phyloP scores from a whole-genome alignment of 2,888 invertebrate genomes.

The Cryptophagus acutangulus region DNA sequence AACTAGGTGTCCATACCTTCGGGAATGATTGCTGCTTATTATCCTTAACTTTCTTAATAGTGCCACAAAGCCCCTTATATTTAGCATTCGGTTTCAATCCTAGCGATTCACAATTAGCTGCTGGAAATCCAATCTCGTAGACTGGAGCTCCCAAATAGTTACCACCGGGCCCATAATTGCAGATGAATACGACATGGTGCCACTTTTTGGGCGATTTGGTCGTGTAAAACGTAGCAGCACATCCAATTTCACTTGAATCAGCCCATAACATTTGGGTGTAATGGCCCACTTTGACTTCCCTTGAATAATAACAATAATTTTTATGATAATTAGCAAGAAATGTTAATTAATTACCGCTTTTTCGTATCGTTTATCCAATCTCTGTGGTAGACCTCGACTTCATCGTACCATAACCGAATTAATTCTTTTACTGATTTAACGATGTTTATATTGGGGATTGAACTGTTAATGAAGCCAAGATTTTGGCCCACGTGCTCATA shows the following conservation, averaged over 20 bases:
- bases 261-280: conserved; percentile 46
- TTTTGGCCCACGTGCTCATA: conserved; percentile 43
- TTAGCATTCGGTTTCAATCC: conserved; percentile 26
- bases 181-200: conserved; percentile 40
- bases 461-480: conserved; percentile 38
- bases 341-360: conserved; percentile 38
- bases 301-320: conserved; percentile 1
- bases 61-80: conserved; percentile 37
- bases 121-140: conserved; percentile 38
- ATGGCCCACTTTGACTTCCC: conserved; percentile 39
- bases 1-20: too few species aligned
- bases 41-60: conserved; percentile 12
- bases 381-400: conserved; percentile 37
- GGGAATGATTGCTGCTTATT: conserved; percentile 14
- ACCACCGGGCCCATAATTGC: conserved; percentile 45
- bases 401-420: conserved; percentile 41
- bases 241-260: conserved; percentile 40
- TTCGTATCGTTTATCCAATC: conserved; percentile 38
- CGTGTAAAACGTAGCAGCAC: conserved; percentile 39
- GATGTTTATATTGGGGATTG: conserved; percentile 30
- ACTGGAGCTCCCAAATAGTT: conserved; percentile 40
- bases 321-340: too few species aligned
- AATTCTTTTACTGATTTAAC: conserved; percentile 34
- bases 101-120: conserved; percentile 32
- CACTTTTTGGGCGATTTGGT: conserved; percentile 24